These are phyloP conservation scores for Gasterosteus nipponicus DNA, from an alignment of 2,113 vertebrate genomes.

Conservation along the genomic window DNA sequence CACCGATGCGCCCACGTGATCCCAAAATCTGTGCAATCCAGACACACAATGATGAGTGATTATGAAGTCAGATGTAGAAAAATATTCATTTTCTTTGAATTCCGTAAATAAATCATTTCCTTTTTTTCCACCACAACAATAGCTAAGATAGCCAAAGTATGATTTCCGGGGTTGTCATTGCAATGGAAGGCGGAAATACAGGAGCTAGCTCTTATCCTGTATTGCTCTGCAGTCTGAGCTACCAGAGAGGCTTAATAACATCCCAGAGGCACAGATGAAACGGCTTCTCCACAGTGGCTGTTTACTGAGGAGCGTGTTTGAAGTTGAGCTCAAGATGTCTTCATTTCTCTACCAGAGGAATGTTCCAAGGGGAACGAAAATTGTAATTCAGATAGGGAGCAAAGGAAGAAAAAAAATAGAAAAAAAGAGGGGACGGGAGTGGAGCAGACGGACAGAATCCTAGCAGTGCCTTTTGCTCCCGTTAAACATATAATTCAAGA, in stretches of 20 bases:
- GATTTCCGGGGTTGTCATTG: conserved; percentile 80
- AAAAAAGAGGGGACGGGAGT: not conserved
- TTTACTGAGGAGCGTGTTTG: conserved; percentile 96
- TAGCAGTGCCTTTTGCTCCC: conserved; percentile 48
- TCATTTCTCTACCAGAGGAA: conserved; percentile 90
- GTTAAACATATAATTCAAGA: conserved; percentile 56
- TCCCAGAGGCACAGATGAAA: conserved; percentile 99
- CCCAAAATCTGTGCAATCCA: conserved; percentile 23
- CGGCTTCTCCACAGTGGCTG: conserved; percentile 90
- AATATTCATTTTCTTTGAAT: conserved; percentile 4
- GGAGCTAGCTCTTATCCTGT: conserved; percentile 88
- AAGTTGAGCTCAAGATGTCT: conserved; percentile 97
- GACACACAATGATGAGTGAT: not conserved
- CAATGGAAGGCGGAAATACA: conserved; percentile 85
- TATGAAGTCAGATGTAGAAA: conserved; percentile 19
- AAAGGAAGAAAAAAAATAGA: not conserved
- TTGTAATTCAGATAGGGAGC: conserved; percentile 70
- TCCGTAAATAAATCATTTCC: not conserved
- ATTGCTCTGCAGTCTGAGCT: conserved; percentile 85
- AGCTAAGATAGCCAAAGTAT: conserved; percentile 76
- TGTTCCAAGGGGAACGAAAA: conserved; percentile 71
- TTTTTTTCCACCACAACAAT: conserved; percentile 70
- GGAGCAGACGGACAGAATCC: conserved; percentile 37
- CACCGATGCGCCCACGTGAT: conserved; percentile 7
- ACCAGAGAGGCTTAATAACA: conserved; percentile 97